Evolutionary conservation across 2,888 invertebrate genomes (phyloP), one percentile per base, ranked within the genome.

Genomic region (Chymomyza fuscimana): DNA sequence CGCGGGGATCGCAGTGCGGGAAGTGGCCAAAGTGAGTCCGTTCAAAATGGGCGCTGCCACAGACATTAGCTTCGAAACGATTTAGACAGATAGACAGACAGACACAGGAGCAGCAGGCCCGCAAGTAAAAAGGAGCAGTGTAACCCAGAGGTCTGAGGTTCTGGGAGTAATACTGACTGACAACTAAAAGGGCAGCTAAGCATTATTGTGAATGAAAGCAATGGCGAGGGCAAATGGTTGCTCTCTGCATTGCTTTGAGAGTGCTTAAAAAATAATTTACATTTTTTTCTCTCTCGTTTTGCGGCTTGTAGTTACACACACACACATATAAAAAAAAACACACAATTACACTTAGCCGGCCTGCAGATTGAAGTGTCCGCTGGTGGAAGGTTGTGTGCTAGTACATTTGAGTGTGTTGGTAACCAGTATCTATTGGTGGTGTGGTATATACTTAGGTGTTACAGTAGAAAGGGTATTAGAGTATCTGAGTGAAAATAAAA

Each of bases 11-110:
- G 32, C 32, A 32, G 32, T 32, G 32, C 32, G 32, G 32, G 2
- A 19, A 66, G 16, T 25, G 25, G 25, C 29, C 58, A 29, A 52
- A 51, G 22, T 36, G 54, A 64, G 67, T 51, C 2, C 60, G 9
- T 62, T 46, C n/a, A 63, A 62, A 65, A 69, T 67, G 68, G 51
- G 25, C 59, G 63, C 65, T 80, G 64, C 74, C 84, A 67, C 70
- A 73, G 67, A 65, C 81, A 86, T 86, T 82, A 72, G 81, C 86
- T 74, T 81, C 73, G 67, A 51, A 82, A 70, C 78, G 76, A 73
- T 73, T 66, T 80, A 58, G 76, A 65, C 72, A 69, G 62, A 54
- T 29, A 16, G 65, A 68, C 32, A 40, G 32, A 16, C 29, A 4
- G 62, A n/a, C 60, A 36, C 62, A 40, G 3, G 6, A 54, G 54